These are phyloP conservation scores for Dendrocincla fuliginosa DNA, from an alignment of 2,797 vertebrate species.

Conservation along the genomic window DNA sequence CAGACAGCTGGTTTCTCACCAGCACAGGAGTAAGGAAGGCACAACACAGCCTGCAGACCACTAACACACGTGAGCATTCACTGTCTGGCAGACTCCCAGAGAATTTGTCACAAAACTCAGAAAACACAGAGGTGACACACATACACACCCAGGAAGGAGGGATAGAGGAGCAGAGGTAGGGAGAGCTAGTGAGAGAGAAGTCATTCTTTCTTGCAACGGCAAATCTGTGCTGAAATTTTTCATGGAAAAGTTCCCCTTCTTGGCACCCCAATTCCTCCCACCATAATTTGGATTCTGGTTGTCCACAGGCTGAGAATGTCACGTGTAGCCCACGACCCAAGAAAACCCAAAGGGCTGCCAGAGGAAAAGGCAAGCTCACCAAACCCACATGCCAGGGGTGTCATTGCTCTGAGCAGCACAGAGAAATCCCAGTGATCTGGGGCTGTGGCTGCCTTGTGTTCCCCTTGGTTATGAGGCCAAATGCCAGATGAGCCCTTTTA, in stretches of 20 bases:
- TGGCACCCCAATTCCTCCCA: background rate
- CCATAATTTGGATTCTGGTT: background rate
- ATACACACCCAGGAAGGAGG: background rate
- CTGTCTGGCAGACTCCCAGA: background rate
- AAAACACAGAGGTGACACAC: background rate
- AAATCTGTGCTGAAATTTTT: background rate
- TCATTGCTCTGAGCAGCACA: background rate
- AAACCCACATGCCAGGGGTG: background rate
- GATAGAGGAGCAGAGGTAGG: background rate
- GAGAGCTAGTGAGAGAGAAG: background rate
- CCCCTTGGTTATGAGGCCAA: background rate
- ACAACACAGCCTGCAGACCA: background rate
- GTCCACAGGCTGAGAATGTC: background rate
- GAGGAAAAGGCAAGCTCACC: background rate
- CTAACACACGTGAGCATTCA: background rate
- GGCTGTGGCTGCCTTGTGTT: background rate
- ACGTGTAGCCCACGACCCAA: background rate
- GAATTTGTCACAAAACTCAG: background rate
- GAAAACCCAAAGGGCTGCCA: background rate
- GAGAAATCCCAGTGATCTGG: background rate
- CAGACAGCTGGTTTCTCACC: background rate
- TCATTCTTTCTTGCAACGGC: background rate
- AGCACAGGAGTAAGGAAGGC: background rate
- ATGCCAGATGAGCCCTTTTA: background rate
- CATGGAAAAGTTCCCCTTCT: background rate